Evolutionary conservation across 2,113 vertebrate genomes (phyloP).

Genomic region (Acinonyx jubatus): DNA sequence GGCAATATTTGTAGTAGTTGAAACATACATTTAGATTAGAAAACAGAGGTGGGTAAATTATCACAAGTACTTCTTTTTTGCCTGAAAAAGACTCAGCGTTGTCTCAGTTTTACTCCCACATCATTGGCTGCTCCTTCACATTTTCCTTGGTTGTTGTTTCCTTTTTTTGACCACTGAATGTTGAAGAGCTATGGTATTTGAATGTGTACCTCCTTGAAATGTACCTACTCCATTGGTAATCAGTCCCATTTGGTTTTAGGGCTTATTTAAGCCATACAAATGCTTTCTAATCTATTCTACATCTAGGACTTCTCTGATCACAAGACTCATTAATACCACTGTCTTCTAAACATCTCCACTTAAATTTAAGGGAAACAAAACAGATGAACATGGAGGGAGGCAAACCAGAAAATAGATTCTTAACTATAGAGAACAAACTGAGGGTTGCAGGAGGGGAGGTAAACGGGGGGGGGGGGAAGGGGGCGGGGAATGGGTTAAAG

Average conservation of each 20-base stretch:
- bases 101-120: background rate
- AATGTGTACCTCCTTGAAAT: background rate
- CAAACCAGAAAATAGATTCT: no score
- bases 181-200: background rate
- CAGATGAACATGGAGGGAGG: background rate
- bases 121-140: background rate
- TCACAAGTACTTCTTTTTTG: background rate
- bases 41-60: background rate
- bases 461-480: accelerated
- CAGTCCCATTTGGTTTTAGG: background rate
- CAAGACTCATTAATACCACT: background rate
- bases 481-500: background rate
- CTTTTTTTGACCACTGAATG: background rate
- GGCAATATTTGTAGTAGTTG: background rate
- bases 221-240: background rate
- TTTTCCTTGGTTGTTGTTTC: background rate
- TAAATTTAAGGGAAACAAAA: background rate
- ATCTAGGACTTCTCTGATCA: background rate
- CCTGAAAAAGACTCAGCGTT: background rate
- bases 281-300: background rate
- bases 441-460: background rate
- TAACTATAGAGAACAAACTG: background rate
- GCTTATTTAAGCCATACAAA: background rate
- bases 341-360: background rate
- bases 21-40: background rate